These are phyloP conservation scores for Dryas iulia DNA, from an alignment of 1,140 invertebrate species.

Conservation along the genomic window DNA sequence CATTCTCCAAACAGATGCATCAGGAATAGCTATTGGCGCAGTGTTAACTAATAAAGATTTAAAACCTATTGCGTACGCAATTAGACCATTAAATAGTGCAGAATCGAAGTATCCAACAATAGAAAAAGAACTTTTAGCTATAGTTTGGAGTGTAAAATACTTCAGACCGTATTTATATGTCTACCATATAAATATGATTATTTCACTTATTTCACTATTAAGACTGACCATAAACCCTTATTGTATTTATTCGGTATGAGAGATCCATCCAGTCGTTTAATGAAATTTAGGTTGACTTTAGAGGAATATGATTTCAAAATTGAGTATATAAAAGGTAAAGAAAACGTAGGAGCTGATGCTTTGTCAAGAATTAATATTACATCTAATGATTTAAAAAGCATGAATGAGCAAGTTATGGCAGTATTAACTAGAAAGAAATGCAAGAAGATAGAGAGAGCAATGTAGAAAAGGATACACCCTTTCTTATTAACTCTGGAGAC, in stretches of 20 bases:
- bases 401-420: constrained; percentile 23
- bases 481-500: background rate
- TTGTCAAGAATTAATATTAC: constrained; percentile 35
- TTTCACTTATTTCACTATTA: constrained; percentile 26
- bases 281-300: constrained; percentile 19
- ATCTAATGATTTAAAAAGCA: constrained; percentile 28
- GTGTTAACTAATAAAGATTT: constrained; percentile 10
- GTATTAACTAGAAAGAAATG: constrained; percentile 32
- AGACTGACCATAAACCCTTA: constrained; percentile 30
- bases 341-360: constrained; percentile 36
- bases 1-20: constrained; percentile 24
- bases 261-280: constrained; percentile 7
- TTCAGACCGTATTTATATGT: constrained; percentile 36
- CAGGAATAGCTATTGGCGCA: constrained; percentile 16
- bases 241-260: constrained; percentile 30
- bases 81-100: constrained; percentile 27
- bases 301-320: constrained; percentile 18
- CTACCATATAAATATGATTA: too few species aligned
- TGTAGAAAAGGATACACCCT: too few species aligned
- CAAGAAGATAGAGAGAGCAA: background rate
- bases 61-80: constrained; percentile 13
- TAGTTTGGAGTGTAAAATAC: constrained; percentile 35
- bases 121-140: constrained; percentile 46
- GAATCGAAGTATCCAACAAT: constrained; percentile 47
- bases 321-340: constrained; percentile 27